Conservation (phyloP, 2,113 vertebrate species). For the Picathartes gymnocephalus region DNA sequence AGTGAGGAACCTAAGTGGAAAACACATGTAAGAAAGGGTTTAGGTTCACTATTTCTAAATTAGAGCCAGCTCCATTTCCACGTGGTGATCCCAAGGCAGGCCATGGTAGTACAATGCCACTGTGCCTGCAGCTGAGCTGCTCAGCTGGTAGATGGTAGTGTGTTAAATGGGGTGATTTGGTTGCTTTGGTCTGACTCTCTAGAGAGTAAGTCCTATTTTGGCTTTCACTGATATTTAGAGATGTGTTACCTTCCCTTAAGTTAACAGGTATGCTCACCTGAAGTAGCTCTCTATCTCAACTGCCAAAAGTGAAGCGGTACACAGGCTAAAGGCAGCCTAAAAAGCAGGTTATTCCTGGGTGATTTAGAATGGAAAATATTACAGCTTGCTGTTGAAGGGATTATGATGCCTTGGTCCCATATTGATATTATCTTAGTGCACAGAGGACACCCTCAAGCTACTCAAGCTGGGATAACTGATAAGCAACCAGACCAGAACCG, state of each 20-base stretch:
- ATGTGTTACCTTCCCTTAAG: not conserved
- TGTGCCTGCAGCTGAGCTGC: not conserved
- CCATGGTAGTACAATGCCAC: not conserved
- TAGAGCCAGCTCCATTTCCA: not conserved
- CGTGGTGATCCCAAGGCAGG: not conserved
- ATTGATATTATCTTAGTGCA: not conserved
- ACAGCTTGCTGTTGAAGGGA: not conserved
- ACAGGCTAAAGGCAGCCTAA: not conserved
- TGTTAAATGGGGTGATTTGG: fast-evolving
- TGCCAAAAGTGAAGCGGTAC: not conserved
- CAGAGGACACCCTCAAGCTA: slow-evolving; percentile 27
- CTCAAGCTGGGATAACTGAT: slow-evolving; percentile 39
- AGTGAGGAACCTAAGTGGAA: not conserved
- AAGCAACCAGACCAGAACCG: slow-evolving; percentile 28
- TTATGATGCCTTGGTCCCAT: not conserved
- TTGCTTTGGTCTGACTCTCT: not conserved
- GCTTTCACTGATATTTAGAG: not conserved
- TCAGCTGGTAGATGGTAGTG: not conserved
- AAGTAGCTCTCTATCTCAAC: not conserved
- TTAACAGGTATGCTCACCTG: not conserved
- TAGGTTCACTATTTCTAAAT: not conserved
- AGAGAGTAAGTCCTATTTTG: not conserved
- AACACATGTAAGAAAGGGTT: not conserved
- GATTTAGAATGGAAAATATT: not conserved
- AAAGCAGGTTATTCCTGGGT: not conserved